phyloP scores from a whole-genome alignment of 2,888 invertebrate genomes.

The Pristionchus exspectatus region DNA sequence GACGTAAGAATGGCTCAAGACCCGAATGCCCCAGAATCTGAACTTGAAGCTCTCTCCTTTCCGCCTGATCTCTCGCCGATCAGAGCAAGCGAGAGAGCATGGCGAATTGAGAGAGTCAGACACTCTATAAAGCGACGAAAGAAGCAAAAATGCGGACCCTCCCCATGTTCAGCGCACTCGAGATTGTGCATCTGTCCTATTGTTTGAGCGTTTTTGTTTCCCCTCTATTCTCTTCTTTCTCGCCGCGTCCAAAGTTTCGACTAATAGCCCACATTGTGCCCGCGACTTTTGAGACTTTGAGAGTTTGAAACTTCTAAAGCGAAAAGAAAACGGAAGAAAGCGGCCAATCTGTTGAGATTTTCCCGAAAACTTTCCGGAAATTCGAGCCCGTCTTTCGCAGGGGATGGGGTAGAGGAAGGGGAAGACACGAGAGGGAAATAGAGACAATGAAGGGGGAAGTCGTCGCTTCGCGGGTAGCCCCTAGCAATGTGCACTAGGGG shows the following conservation, averaged over 20 bases:
- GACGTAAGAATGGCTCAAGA: too few relatives aligned
- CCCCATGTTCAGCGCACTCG: neutral
- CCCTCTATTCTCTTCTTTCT: neutral
- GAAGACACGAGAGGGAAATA: neutral
- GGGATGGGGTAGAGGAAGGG: neutral
- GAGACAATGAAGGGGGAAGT: slow-evolving; percentile 30
- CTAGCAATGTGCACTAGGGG: neutral
- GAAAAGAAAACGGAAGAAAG: neutral
- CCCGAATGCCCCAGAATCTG: too few relatives aligned
- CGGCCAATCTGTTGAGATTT: neutral
- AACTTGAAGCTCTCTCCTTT: neutral
- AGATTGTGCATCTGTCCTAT: slow-evolving; percentile 14
- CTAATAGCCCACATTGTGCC: neutral
- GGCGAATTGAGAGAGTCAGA: neutral
- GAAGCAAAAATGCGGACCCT: neutral
- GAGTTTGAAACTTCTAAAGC: neutral
- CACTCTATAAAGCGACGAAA: neutral
- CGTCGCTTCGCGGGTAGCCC: neutral
- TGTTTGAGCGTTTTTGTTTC: neutral
- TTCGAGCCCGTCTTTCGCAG: neutral
- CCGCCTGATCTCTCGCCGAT: neutral
- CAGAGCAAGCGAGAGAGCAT: neutral
- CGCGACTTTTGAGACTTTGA: too few relatives aligned
- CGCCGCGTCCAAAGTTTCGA: neutral
- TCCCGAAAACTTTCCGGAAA: slow-evolving; percentile 18